phyloP scores from a whole-genome alignment of 64 coral and sea anemone genomes.

The Dendrophyllia cribrosa region DNA sequence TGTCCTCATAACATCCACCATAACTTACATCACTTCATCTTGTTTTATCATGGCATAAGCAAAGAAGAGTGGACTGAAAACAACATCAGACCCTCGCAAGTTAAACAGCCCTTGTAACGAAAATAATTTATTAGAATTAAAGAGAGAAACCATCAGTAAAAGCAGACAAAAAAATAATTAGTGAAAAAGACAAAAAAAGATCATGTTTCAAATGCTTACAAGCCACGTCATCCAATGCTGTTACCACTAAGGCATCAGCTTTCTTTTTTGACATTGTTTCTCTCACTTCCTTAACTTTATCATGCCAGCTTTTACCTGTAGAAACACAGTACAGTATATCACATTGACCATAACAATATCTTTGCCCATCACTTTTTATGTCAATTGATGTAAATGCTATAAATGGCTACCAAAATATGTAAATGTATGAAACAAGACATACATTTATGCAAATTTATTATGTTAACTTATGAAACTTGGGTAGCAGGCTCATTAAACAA shows the following conservation, averaged over 20 bases:
- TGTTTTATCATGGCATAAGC: conserved; percentile 90
- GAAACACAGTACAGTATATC: too few relatives aligned
- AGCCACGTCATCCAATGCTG: conserved; percentile 90
- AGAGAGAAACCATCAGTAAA: background rate
- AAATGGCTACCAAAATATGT: too few relatives aligned
- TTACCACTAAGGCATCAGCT: conserved; percentile 77
- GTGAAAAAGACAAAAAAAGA: too few relatives aligned
- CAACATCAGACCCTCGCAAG: conserved; percentile 91
- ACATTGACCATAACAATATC: too few relatives aligned
- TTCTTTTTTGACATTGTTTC: conserved; percentile 67
- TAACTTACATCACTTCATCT: conserved; percentile 75
- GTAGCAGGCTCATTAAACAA: too few relatives aligned
- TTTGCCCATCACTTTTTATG: too few relatives aligned
- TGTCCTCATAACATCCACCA: too few relatives aligned
- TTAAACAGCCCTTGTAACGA: conserved; percentile 93
- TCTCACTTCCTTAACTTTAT: conserved; percentile 81
- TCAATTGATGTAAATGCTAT: too few relatives aligned
- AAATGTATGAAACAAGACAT: too few relatives aligned
- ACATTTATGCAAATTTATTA: too few relatives aligned
- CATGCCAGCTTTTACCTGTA: conserved; percentile 84
- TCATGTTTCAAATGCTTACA: conserved; percentile 45
- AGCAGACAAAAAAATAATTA: background rate
- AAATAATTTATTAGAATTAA: background rate
- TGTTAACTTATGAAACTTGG: too few relatives aligned
- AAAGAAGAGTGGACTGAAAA: conserved; percentile 93